Base-by-base conservation (phyloP, 2,113 vertebrate genomes). In the Petroica traversi region DNA sequence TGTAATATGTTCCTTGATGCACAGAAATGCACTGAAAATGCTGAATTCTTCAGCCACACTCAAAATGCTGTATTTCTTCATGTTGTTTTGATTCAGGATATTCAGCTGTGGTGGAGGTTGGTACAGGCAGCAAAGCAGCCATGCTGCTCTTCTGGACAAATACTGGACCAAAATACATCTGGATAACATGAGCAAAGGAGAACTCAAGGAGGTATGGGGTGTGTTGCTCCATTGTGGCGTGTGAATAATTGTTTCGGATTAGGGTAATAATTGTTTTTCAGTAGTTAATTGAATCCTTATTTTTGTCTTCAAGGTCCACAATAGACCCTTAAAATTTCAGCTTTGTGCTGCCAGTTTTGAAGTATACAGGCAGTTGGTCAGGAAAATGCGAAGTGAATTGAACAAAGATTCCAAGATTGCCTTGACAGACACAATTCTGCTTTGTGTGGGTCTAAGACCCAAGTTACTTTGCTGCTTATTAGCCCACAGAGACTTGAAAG, bases 131-230 rank as follows among this genome's bases (percentile, higher is more conserved):
- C 98, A 99, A 78, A 99, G 98, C 94, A 98, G 98, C 87, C 98
- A 99, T 9, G 98, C 99, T 64, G 94, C 97, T 68, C 98, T 99
- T 94, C 82, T 99, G 95, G 99, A 99, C 95, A 99, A 99, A 78
- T 98, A 99, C 45, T 99, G 99, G 99, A 99, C 98, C 85, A 99
- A 98, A 98, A 98, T 99, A 95, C 98, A 98, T 66, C 96, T 99
- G 91, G 96, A 98, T 64, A 99, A 98, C 93, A 99, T 99, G 99
- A 98, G 93, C 75, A 97, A 98, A 91, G 98, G 94, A 58, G 99
- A 99, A 78, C 97, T 99, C 72, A 99, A 98, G 95, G 99, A 99
- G 98, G 99, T 99, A 97, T 28, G 92, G 93, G 61, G 4, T 66
- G 6, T 88, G 18, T 68, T 82, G 45, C 45, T 89, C 15, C 58